Evolutionary conservation across 2,113 vertebrate genomes (phyloP).

Genomic region (Gallinago undulata): DNA sequence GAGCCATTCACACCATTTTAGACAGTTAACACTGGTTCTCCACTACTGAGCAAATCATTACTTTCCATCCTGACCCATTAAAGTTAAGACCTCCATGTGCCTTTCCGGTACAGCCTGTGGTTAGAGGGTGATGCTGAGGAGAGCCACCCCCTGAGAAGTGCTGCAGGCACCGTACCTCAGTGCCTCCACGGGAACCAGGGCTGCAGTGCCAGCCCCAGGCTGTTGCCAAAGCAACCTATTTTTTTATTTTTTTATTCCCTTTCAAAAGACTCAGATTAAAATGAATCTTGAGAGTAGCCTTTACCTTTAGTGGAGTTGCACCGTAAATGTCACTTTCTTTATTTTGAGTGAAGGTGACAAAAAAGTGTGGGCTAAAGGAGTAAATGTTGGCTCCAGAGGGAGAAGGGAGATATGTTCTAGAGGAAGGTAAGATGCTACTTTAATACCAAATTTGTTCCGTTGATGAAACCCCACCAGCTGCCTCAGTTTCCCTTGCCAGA

Average conservation of each 20-base stretch:
- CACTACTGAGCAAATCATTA: constrained; percentile 32
- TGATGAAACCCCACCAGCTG: neutral
- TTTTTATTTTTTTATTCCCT: neutral
- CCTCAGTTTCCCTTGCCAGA: neutral
- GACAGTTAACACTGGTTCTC: constrained; percentile 18
- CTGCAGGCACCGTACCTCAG: neutral
- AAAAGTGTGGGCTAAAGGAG: constrained; percentile 7
- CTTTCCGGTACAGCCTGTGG: constrained; percentile 14
- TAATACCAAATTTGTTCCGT: neutral
- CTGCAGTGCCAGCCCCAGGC: neutral
- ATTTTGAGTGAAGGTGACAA: constrained; percentile 42
- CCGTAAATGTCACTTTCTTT: constrained; percentile 19
- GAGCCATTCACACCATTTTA: constrained; percentile 62
- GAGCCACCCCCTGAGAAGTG: constrained; percentile 33
- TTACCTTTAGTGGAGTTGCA: constrained; percentile 11
- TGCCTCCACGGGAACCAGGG: neutral
- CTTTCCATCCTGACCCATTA: constrained; percentile 46
- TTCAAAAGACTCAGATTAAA: constrained; percentile 47
- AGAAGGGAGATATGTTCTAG: neutral
- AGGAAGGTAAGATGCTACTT: constrained; percentile 15
- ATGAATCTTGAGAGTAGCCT: constrained; percentile 23
- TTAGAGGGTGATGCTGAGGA: constrained; percentile 24
- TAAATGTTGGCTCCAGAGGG: neutral
- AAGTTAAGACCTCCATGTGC: constrained; percentile 34
- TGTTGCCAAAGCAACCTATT: constrained; percentile 24